Base-by-base conservation (phyloP, 2,888 invertebrate species). In the Coenonympha arcania region DNA sequence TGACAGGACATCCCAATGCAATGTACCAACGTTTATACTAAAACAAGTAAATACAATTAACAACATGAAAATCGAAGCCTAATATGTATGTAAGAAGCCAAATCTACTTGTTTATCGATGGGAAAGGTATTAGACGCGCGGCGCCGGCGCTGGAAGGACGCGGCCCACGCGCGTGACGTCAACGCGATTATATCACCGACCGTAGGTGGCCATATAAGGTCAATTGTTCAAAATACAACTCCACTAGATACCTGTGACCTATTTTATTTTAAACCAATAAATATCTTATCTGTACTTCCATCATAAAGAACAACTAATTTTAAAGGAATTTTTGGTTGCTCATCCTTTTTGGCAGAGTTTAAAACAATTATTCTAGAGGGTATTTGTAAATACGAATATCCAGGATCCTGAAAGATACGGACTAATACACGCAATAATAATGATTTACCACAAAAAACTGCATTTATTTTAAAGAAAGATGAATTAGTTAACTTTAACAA, bases 191-290 rank as follows among this genome's bases (percentile, higher is more conserved):
- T 82, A 82, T 83, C 83, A 82, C 78, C 79, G 74, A 69, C 73
- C 78, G 84, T 84, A 83, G 83, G 84, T 79, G 79, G 81, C 84
- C 83, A 74, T 84, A 84, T 82, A 83, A 84, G 83, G 83, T 79
- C 81, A 82, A 84, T 65, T 83, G 79, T 76, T 76, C 67, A 71
- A 75, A 78, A 74, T 57, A 63, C 56, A 62, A 61, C 58, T 24
- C 58, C 51, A 40, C 52, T 54, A 54, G 51, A 55, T 58, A 59
- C 54, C 56, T 58, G 59, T 60, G 59, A 65, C 61, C 61, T 56
- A 63, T 56, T 58, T 63, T 48, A 54, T 39, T 39, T 39, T 50
- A 36, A 18, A 41, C 18, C 34, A 18, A 36, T 51, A 45, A 52
- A 40, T 16, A n/a, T 39, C 39, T 46, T 26, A 45, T 43, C 19